Percentiles rank a stretch among this genome's conserved stretches.
Evolutionary conservation across 35 echinoderm and acorn worm genomes (phyloP).

Genomic region (Ophiothrix spiculata): DNA sequence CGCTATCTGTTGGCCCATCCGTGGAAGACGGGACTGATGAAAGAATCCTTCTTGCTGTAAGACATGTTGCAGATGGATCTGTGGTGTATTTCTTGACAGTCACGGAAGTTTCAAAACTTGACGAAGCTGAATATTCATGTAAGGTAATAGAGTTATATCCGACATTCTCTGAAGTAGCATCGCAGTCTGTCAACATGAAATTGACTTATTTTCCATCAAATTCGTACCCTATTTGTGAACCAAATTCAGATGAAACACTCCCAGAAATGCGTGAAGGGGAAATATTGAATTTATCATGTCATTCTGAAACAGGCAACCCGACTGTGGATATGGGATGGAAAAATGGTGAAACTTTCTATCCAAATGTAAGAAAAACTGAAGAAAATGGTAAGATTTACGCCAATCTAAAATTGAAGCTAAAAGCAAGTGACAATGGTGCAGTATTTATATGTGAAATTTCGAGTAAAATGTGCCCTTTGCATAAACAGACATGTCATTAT

Average conservation of each 20-base stretch:
- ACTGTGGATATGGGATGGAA: not conserved
- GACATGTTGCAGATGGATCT: not conserved
- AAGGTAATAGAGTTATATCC: not conserved
- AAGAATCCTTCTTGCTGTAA: not conserved
- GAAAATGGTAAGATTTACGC: not conserved
- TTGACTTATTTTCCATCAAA: not conserved
- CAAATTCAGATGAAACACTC: not conserved
- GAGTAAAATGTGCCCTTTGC: not conserved
- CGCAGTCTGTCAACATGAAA: not conserved
- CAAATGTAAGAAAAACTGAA: not conserved
- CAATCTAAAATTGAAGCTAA: not conserved
- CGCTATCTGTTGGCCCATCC: not conserved
- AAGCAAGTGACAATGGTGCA: not conserved
- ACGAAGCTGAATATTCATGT: not conserved
- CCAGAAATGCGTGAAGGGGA: not conserved
- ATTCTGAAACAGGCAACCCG: not conserved
- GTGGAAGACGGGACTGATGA: not conserved
- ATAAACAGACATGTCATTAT: not conserved
- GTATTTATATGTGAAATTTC: constrained; percentile 5
- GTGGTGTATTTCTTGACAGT: not conserved
- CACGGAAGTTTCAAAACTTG: not conserved
- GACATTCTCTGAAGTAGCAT: not conserved
- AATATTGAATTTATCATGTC: not conserved
- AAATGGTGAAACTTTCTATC: not conserved
- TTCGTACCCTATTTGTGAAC: not conserved